Percentiles rank a stretch among this genome's conserved stretches.
Evolutionary conservation across 2,113 vertebrate genomes (phyloP).

Genomic region (Peromyscus californicus): DNA sequence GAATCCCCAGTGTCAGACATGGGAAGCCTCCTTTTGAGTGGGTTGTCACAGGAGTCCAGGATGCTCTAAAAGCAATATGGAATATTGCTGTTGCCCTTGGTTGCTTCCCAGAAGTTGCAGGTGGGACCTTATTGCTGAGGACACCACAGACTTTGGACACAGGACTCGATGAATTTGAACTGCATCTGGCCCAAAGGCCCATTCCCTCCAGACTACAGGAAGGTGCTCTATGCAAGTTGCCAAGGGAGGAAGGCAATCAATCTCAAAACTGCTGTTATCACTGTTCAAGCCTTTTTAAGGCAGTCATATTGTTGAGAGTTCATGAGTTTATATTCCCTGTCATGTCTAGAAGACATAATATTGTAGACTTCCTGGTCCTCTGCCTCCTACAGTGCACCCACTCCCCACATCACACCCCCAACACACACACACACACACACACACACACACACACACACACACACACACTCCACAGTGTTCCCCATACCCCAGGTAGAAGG

Average conservation of each 20-base stretch:
- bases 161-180: neutral
- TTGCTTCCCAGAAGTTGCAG: neutral
- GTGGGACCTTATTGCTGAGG: neutral
- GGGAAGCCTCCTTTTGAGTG: neutral
- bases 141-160: neutral
- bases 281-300: neutral
- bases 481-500: neutral
- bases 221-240: neutral
- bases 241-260: neutral
- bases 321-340: neutral
- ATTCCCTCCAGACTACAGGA: neutral
- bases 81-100: neutral
- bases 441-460: no score
- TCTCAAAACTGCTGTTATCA: neutral
- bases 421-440: neutral
- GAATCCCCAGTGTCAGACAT: neutral
- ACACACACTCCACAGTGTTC: neutral
- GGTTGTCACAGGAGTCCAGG: neutral
- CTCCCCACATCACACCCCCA: neutral
- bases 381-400: neutral
- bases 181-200: neutral
- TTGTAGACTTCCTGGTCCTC: neutral
- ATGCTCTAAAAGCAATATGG: neutral
- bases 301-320: neutral
- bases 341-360: neutral